These are phyloP conservation scores for Drosophila subsilvestris DNA, from an alignment of 2,888 invertebrate genomes.

Conservation along the genomic window DNA sequence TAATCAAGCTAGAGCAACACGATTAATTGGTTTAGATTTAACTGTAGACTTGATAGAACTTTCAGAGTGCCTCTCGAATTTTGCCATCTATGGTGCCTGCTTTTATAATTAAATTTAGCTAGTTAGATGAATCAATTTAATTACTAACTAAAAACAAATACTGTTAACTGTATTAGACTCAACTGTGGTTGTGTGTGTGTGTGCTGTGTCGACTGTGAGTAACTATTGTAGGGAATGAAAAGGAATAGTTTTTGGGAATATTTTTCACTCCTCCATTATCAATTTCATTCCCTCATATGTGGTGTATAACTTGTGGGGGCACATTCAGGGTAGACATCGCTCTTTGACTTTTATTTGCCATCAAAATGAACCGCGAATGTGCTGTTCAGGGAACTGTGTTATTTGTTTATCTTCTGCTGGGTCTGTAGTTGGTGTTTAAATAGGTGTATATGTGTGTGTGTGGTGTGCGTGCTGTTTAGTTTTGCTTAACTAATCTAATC, in stretches of 20 bases:
- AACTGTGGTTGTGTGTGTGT: constrained; percentile 11
- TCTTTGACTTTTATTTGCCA: no score
- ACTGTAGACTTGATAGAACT: background rate
- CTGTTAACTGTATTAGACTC: background rate
- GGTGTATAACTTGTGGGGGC: no score
- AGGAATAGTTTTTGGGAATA: background rate
- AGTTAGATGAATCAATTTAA: background rate
- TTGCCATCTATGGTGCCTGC: background rate
- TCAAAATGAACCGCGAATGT: background rate
- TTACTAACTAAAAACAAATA: background rate
- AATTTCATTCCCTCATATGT: background rate
- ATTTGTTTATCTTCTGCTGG: background rate
- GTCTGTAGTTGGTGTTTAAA: background rate
- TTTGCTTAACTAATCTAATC: constrained; percentile 3
- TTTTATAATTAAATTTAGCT: background rate
- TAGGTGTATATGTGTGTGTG: background rate
- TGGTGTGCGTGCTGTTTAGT: constrained; percentile 10
- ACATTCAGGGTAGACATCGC: no score
- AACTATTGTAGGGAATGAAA: constrained; percentile 3
- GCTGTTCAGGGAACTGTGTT: background rate
- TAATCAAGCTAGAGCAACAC: background rate
- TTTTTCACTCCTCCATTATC: background rate
- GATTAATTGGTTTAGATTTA: background rate
- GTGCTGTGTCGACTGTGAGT: constrained; percentile 10
- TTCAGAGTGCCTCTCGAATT: background rate